Conservation (phyloP, 1,140 invertebrate species). For the Saccostrea glomerata region DNA sequence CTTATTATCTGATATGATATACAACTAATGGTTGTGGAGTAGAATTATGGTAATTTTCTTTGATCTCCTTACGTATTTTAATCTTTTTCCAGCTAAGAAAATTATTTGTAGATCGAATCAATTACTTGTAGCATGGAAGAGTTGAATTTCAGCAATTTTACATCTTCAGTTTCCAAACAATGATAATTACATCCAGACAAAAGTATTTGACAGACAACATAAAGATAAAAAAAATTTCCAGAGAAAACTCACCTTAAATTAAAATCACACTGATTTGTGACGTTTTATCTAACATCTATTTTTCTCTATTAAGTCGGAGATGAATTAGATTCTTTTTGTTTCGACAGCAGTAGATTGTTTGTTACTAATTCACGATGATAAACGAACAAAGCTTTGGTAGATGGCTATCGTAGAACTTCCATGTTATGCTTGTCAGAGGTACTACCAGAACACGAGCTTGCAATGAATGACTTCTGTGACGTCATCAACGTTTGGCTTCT, state of each 20-base stretch:
- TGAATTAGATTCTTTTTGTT: neutral
- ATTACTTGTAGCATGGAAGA: neutral
- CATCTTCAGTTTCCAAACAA: neutral
- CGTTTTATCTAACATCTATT: neutral
- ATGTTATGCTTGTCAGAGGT: conserved; percentile 1
- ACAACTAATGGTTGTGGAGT: neutral
- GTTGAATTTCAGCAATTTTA: conserved; percentile 2
- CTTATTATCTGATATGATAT: conserved; percentile 26
- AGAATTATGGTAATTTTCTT: neutral
- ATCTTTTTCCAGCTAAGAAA: neutral
- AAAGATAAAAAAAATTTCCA: neutral
- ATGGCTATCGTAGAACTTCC: neutral
- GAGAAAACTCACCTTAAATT: neutral
- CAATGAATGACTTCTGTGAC: conserved; percentile 25
- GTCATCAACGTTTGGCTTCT: neutral
- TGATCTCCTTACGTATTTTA: neutral
- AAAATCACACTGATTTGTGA: conserved; percentile 27
- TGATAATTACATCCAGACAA: conserved; percentile 11
- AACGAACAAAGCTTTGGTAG: conserved; percentile 11
- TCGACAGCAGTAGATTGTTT: neutral
- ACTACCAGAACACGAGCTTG: neutral
- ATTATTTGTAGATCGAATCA: neutral
- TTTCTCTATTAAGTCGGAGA: neutral
- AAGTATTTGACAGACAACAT: neutral
- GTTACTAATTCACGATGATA: conserved; percentile 10